Base-by-base conservation (phyloP, 2,113 vertebrate genomes). In the Carollia perspicillata region DNA sequence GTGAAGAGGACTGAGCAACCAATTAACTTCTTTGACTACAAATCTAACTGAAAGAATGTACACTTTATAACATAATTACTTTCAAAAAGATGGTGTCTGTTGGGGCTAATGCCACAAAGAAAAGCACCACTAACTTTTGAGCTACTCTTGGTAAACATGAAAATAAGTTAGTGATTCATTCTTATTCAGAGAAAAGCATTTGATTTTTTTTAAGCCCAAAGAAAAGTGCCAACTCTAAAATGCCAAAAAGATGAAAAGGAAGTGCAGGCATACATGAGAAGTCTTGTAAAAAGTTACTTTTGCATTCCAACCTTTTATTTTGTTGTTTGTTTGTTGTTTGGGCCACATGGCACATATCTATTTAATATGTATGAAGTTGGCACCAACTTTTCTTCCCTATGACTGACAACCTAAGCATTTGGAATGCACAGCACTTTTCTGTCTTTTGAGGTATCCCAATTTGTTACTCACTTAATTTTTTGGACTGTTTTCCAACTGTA, bases 361-460 rank as follows among this genome's bases (percentile, higher is more conserved):
- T 97, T 98, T 80, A 95, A 79, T 90, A 89, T 90, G 44, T n/a
- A 72, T 95, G 88, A 94, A 97, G 71, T 83, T 95, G 92, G 95
- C 89, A 93, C 84, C 94, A 91, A 51, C 80, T 93, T 49, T 94
- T 92, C 14, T 49, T 49, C 47, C 69, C 51, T 88, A 71, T 13
- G 66, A 78, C 63, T 78, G 95, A 96, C 88, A 65, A 95, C 71
- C 60, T 88, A 95, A 95, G 90, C 60, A 90, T 53, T 80, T 95
- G 37, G 44, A 93, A 86, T 69, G 79, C 35, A 55, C 83, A 90
- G 23, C 49, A 79, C 78, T 98, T 97, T 83, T 44, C 33, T 80
- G 28, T 53, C 40, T 71, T 85, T 53, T 94, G 88, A 90, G 55
- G 55, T 86, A 81, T n/a, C 90, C 30, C 1, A 47, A 90, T 69